Evolutionary conservation across 2,113 vertebrate genomes (phyloP).

Genomic region (Cyphomyrus plagiostoma): DNA sequence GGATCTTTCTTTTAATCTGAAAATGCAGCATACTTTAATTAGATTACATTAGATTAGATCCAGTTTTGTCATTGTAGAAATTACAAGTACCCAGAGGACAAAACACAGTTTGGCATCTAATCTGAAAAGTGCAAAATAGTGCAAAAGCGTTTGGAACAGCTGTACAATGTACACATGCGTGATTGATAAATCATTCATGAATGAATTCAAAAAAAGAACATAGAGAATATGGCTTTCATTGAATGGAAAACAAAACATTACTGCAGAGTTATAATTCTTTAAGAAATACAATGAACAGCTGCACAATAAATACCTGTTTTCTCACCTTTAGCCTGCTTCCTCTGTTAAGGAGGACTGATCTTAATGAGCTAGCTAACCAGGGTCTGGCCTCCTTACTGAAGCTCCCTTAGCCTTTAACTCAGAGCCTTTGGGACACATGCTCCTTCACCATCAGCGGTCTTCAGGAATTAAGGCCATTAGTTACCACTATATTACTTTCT

Average conservation of each 20-base stretch:
- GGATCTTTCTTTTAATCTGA: background rate
- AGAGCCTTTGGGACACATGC: background rate
- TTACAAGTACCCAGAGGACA: background rate
- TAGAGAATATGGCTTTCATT: background rate
- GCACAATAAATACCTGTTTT: background rate
- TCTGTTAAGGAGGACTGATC: background rate
- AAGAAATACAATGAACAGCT: background rate
- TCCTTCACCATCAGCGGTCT: background rate
- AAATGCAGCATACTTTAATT: background rate
- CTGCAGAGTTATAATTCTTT: background rate
- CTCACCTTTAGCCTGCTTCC: background rate
- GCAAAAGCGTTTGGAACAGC: background rate
- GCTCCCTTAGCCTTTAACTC: background rate
- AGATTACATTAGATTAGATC: background rate
- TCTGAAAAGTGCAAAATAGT: background rate
- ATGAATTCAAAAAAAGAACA: background rate
- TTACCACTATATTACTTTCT: background rate
- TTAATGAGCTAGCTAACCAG: background rate
- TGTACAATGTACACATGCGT: background rate
- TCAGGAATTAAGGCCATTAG: background rate
- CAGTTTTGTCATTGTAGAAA: background rate
- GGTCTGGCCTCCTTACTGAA: background rate
- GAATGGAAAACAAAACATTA: background rate
- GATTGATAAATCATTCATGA: background rate
- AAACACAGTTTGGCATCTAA: background rate